A percentile compares a stretch with the other conserved stretches of the same genome.
Evolutionary conservation across 2,797 vertebrate species (phyloP).

Genomic region (Crax fasciolata): DNA sequence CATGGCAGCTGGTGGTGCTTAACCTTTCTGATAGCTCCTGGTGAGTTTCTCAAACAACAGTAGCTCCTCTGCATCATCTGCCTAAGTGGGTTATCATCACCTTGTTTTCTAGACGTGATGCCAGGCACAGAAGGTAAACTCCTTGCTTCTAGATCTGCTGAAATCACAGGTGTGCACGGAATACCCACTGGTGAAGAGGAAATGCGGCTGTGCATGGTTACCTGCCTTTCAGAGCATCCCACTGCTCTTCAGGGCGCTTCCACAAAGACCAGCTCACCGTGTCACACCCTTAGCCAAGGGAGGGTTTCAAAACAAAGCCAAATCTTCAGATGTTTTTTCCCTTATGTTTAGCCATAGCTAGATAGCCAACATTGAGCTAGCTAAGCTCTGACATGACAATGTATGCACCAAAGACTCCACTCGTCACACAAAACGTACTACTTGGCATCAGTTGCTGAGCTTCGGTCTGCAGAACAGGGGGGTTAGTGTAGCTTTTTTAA

Average conservation of each 20-base stretch:
- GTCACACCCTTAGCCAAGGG: neutral
- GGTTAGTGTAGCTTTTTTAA: neutral
- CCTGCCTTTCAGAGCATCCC: neutral
- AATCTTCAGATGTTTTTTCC: neutral
- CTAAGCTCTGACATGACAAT: neutral
- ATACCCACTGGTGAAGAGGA: rapidly evolving
- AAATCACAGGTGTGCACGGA: neutral
- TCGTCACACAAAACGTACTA: neutral
- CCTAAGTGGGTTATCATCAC: rapidly evolving
- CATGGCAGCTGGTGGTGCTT: neutral
- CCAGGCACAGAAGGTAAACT: neutral
- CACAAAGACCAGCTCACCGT: neutral
- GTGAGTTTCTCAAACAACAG: neutral
- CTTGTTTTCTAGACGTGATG: neutral
- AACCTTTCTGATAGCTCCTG: neutral
- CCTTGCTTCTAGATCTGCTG: neutral
- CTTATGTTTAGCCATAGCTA: neutral
- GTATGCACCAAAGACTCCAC: neutral
- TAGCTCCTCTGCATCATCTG: neutral
- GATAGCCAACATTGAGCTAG: neutral
- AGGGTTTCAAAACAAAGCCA: neutral
- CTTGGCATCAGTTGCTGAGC: neutral
- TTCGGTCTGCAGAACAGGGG: neutral
- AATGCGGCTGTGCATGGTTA: neutral
- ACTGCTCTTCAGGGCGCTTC: neutral